These are phyloP conservation scores for Psittacara wagleri DNA, from an alignment of 2,113 vertebrate species.

Conservation along the genomic window DNA sequence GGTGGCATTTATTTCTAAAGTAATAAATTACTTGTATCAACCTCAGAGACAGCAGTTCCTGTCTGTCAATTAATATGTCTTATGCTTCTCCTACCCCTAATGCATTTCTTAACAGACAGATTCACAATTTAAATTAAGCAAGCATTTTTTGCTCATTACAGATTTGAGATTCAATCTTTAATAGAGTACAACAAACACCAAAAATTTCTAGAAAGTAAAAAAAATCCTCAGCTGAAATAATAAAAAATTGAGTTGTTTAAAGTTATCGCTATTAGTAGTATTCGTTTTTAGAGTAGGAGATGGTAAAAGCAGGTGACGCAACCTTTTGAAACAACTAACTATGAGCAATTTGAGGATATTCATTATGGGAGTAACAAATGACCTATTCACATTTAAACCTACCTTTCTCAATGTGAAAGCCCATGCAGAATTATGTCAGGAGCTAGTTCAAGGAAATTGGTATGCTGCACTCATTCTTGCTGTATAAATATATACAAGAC, in stretches of 20 bases:
- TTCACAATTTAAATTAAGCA: conserved; percentile 99
- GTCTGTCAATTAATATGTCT: conserved; percentile 99
- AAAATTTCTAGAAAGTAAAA: conserved; percentile 80
- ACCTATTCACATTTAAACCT: background rate
- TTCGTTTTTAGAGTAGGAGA: background rate
- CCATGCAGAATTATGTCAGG: conserved; percentile 53
- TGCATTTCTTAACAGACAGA: conserved; percentile 98
- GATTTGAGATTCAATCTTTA: conserved; percentile 87
- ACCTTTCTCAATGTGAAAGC: background rate
- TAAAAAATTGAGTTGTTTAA: conserved; percentile 69
- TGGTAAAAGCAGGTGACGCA: conserved; percentile 18
- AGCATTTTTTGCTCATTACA: conserved; percentile 95
- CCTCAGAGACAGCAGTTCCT: conserved; percentile 99
- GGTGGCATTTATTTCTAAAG: conserved; percentile 99
- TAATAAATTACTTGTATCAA: conserved; percentile 99
- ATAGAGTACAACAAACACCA: conserved; percentile 88
- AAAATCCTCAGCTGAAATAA: conserved; percentile 81
- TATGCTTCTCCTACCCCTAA: conserved; percentile 97
- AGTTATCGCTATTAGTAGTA: background rate
- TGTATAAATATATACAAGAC: conserved; percentile 84
- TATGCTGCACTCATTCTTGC: conserved; percentile 70
- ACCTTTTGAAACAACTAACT: conserved; percentile 73
- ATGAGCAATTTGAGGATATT: conserved; percentile 40
- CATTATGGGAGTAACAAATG: background rate
- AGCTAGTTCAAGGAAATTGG: conserved; percentile 69